These are phyloP conservation scores for Hyperoplus immaculatus DNA, from an alignment of 2,797 vertebrate genomes.

Conservation along the genomic window DNA sequence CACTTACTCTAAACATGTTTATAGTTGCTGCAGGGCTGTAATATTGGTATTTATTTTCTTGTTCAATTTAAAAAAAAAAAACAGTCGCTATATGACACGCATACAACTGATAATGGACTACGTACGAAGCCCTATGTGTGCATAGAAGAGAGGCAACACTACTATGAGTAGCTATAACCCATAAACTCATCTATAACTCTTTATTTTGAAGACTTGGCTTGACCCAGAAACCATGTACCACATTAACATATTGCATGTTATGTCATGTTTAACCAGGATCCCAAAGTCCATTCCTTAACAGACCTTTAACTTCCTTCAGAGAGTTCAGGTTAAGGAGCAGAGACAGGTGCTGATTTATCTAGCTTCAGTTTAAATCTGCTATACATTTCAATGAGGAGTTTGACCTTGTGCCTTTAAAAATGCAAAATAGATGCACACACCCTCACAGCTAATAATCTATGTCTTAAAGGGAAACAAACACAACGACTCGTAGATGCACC, in stretches of 20 bases:
- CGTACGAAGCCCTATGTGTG: background rate
- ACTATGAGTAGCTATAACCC: conserved; percentile 1
- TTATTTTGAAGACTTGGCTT: conserved; percentile 19
- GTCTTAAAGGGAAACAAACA: conserved; percentile 37
- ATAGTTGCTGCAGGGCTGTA: background rate
- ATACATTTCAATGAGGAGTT: conserved; percentile 54
- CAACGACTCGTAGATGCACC: background rate
- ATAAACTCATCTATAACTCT: background rate
- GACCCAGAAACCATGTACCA: conserved; percentile 7
- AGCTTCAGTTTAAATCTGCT: conserved; percentile 40
- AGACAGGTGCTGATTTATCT: conserved; percentile 46
- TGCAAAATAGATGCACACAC: conserved; percentile 48
- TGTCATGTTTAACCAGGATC: conserved; percentile 2
- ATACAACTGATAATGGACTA: background rate
- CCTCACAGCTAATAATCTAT: conserved; percentile 47
- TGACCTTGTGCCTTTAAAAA: conserved; percentile 64
- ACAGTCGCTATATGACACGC: background rate
- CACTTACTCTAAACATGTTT: background rate
- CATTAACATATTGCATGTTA: conserved; percentile 5
- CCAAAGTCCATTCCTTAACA: conserved; percentile 3
- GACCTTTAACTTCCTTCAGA: background rate
- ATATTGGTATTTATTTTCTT: background rate
- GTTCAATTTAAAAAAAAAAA: background rate
- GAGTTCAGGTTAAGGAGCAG: conserved; percentile 32
- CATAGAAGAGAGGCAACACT: background rate